These are phyloP conservation scores for Drosophila hydei DNA, from an alignment of 1,140 invertebrate species.

Conservation along the genomic window DNA sequence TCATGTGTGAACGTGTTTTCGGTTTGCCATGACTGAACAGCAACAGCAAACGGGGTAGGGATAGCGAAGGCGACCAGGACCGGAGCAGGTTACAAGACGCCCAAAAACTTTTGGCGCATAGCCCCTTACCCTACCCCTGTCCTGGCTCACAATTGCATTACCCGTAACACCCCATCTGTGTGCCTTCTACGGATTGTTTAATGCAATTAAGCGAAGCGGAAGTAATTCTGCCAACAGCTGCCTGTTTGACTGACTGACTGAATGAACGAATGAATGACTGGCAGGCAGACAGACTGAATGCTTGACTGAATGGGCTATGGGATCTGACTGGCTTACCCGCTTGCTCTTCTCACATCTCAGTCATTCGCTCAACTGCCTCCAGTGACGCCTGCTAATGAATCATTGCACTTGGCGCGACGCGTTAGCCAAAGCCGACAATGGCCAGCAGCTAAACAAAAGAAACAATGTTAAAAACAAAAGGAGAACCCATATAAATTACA, in stretches of 20 bases:
- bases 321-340: constrained; percentile 51
- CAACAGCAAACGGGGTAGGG: not conserved
- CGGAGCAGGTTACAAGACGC: not conserved
- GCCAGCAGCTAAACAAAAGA: constrained; percentile 49
- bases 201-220: constrained; percentile 76
- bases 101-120: constrained; percentile 39
- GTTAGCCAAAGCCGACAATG: constrained; percentile 45
- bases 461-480: constrained; percentile 20
- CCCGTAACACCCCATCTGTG: constrained; percentile 35
- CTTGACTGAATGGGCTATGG: constrained; percentile 33
- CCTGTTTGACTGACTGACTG: constrained; percentile 18
- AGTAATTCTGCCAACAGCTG: constrained; percentile 62
- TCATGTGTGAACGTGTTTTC: constrained; percentile 81
- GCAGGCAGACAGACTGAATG: constrained; percentile 13
- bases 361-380: constrained; percentile 27
- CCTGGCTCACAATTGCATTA: constrained; percentile 6
- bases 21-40: constrained; percentile 55
- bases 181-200: constrained; percentile 59
- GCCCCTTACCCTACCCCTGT: constrained; percentile 3
- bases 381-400: constrained; percentile 53
- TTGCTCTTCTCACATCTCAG: constrained; percentile 21
- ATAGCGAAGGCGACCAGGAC: not conserved
- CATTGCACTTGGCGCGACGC: constrained; percentile 49
- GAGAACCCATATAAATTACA: not conserved
- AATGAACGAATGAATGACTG: too few relatives aligned